These are phyloP conservation scores for Harpalus rubripes DNA, from an alignment of 2,888 invertebrate genomes.

Conservation along the genomic window DNA sequence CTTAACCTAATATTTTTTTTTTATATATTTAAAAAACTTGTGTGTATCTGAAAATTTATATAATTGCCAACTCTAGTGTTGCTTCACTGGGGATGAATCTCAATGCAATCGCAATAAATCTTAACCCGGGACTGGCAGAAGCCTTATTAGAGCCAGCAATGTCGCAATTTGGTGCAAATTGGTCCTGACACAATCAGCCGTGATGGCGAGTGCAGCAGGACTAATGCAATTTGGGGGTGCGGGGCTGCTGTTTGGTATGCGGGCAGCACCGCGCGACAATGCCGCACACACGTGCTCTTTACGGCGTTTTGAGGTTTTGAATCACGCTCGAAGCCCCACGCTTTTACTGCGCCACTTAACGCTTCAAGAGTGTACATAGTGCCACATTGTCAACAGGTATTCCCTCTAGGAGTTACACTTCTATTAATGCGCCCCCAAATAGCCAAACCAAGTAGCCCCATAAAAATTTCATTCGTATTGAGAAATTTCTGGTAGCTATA, in stretches of 20 bases:
- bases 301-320: slow-evolving; percentile 64
- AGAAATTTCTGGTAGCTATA: no score
- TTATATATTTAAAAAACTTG: no score
- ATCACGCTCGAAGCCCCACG: slow-evolving; percentile 58
- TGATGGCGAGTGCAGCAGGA: slow-evolving; percentile 65
- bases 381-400: slow-evolving; percentile 66
- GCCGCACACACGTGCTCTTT: slow-evolving; percentile 60
- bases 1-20: no score
- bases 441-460: no score
- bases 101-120: slow-evolving; percentile 58
- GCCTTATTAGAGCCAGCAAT: slow-evolving; percentile 59
- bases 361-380: slow-evolving; percentile 55
- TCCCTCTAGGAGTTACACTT: slow-evolving; percentile 27
- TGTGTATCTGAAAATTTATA: no score
- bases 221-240: slow-evolving; percentile 64
- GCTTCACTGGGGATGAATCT: neutral
- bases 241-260: slow-evolving; percentile 54
- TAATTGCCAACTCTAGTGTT: neutral
- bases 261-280: slow-evolving; percentile 32
- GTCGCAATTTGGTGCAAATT: slow-evolving; percentile 67
- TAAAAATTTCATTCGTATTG: no score
- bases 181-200: slow-evolving; percentile 66
- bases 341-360: slow-evolving; percentile 60
- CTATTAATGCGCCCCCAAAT: neutral
- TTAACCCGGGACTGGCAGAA: slow-evolving; percentile 57